These are phyloP conservation scores for Ceratosolen solmsi DNA, from an alignment of 1,140 invertebrate species.

Conservation along the genomic window DNA sequence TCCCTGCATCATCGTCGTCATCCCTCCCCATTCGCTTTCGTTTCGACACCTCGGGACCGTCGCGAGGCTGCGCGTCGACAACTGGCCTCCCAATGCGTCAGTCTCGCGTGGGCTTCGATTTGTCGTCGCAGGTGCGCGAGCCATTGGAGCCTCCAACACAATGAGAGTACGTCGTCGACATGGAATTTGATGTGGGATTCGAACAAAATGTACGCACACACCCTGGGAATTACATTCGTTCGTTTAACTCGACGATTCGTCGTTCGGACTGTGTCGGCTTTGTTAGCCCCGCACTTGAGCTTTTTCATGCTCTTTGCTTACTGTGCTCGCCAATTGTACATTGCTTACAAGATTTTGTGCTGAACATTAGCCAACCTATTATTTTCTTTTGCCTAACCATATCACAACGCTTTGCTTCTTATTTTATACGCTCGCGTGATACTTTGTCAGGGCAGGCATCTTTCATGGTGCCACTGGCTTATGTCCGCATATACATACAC, in stretches of 20 bases:
- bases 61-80: neutral
- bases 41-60: neutral
- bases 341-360: too few species aligned
- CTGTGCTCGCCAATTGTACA: too few species aligned
- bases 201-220: conserved; percentile 38
- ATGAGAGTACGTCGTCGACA: conserved; percentile 13
- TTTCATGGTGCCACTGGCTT: neutral
- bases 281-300: too few species aligned
- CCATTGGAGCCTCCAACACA: neutral
- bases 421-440: neutral
- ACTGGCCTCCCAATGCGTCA: neutral
- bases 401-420: too few species aligned
- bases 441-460: neutral
- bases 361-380: too few species aligned
- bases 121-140: neutral
- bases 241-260: too few species aligned
- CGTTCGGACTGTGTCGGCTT: too few species aligned
- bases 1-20: neutral
- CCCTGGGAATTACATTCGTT: too few species aligned
- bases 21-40: neutral
- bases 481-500: neutral
- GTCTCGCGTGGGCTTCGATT: neutral
- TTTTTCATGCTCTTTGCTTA: too few species aligned
- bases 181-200: conserved; percentile 42
- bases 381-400: too few species aligned